Percentiles rank a stretch among this genome's conserved stretches.
These are phyloP conservation scores for Elegia similella DNA, from an alignment of 2,888 invertebrate genomes.

Conservation along the genomic window DNA sequence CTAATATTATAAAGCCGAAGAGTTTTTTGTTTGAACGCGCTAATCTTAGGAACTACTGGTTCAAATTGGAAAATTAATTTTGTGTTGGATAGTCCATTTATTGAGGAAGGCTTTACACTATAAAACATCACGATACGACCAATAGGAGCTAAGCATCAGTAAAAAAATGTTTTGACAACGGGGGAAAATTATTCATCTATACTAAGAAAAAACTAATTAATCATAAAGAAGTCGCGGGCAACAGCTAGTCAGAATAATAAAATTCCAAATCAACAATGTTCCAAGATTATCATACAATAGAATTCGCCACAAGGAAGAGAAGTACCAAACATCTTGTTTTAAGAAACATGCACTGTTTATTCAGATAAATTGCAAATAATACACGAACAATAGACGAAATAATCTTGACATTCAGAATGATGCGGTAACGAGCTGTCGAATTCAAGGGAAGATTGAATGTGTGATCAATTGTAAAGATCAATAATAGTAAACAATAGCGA, in stretches of 20 bases:
- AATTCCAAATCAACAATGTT: not conserved
- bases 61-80: too few species aligned
- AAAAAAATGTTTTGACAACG: too few species aligned
- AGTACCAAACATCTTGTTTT: constrained; percentile 30
- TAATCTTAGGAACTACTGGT: too few species aligned
- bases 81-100: too few species aligned
- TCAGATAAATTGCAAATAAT: constrained; percentile 38
- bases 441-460: constrained; percentile 39
- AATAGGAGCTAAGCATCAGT: too few species aligned
- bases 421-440: constrained; percentile 55
- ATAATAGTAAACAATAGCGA: not conserved
- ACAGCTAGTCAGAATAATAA: not conserved
- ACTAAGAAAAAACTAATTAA: too few species aligned
- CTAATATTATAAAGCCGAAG: too few species aligned
- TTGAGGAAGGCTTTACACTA: too few species aligned
- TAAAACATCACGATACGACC: too few species aligned
- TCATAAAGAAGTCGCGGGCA: too few species aligned
- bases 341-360: constrained; percentile 28
- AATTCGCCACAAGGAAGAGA: constrained; percentile 24
- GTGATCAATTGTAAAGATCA: constrained; percentile 13
- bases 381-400: constrained; percentile 52
- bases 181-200: too few species aligned
- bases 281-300: constrained; percentile 15
- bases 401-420: constrained; percentile 53
- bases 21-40: too few species aligned